Evolutionary conservation across 2,797 vertebrate genomes (phyloP).

Genomic region (Spea hammondii): DNA sequence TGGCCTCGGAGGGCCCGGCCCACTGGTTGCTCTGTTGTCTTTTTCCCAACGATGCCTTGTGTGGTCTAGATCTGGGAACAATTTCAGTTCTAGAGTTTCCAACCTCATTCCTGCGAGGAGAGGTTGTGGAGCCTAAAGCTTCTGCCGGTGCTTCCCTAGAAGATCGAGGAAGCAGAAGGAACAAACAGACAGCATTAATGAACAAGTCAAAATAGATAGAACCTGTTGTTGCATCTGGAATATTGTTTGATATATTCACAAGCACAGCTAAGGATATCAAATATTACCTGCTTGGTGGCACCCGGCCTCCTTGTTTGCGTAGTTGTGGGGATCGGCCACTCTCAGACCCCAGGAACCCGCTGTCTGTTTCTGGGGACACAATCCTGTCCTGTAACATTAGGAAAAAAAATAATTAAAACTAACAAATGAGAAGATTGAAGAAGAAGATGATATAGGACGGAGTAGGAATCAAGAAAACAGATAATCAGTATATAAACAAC

Average conservation of each 20-base stretch:
- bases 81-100: not conserved
- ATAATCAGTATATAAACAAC: too few species aligned
- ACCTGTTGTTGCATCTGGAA: not conserved
- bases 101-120: not conserved
- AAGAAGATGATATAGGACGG: too few species aligned
- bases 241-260: not conserved
- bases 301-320: slow-evolving; percentile 68
- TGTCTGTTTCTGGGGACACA: slow-evolving; percentile 88
- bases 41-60: slow-evolving; percentile 15
- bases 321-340: slow-evolving; percentile 74
- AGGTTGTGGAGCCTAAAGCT: not conserved
- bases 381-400: slow-evolving; percentile 76
- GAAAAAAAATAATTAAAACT: not conserved
- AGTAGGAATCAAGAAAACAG: not conserved
- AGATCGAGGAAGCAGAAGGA: not conserved
- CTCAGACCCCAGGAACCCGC: slow-evolving; percentile 91
- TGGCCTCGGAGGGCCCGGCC: not conserved
- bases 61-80: not conserved
- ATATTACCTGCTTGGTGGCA: slow-evolving; percentile 62
- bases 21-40: not conserved
- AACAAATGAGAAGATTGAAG: not conserved
- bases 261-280: not conserved
- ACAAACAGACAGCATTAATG: not conserved
- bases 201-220: not conserved
- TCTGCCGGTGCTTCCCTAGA: slow-evolving; percentile 15